phyloP scores from a whole-genome alignment of 2,888 invertebrate species.

The Agrochola lychnidis region DNA sequence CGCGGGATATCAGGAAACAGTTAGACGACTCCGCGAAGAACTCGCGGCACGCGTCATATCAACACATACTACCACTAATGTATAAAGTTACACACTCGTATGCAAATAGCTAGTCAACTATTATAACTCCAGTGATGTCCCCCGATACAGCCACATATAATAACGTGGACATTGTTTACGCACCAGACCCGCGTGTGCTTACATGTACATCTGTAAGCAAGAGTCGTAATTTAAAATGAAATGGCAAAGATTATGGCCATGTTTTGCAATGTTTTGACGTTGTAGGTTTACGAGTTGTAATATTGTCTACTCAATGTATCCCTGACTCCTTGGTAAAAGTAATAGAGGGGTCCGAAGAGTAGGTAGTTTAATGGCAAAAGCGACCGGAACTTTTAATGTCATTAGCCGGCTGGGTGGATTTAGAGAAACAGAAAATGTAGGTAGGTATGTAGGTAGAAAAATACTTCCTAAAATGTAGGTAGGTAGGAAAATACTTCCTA shows the following conservation, averaged over 20 bases:
- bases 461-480: too few relatives aligned
- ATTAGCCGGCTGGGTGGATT: too few relatives aligned
- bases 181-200: constrained; percentile 32
- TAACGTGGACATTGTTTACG: constrained; percentile 55
- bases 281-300: constrained; percentile 18
- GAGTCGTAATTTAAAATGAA: constrained; percentile 46
- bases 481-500: too few relatives aligned
- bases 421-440: too few relatives aligned
- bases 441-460: too few relatives aligned
- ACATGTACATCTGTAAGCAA: constrained; percentile 21
- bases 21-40: constrained; percentile 45
- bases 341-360: neutral
- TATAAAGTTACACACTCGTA: constrained; percentile 63
- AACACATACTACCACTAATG: constrained; percentile 39
- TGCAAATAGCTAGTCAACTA: constrained; percentile 53
- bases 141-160: constrained; percentile 52
- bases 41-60: constrained; percentile 46
- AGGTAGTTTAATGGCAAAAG: neutral
- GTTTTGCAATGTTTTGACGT: constrained; percentile 45
- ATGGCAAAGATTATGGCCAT: constrained; percentile 50
- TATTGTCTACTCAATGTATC: constrained; percentile 23
- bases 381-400: constrained; percentile 1
- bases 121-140: constrained; percentile 59
- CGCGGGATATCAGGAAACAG: constrained; percentile 56
- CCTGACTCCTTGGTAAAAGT: neutral